These are phyloP conservation scores for Argentina silus DNA, from an alignment of 2,797 vertebrate genomes.

Conservation along the genomic window DNA sequence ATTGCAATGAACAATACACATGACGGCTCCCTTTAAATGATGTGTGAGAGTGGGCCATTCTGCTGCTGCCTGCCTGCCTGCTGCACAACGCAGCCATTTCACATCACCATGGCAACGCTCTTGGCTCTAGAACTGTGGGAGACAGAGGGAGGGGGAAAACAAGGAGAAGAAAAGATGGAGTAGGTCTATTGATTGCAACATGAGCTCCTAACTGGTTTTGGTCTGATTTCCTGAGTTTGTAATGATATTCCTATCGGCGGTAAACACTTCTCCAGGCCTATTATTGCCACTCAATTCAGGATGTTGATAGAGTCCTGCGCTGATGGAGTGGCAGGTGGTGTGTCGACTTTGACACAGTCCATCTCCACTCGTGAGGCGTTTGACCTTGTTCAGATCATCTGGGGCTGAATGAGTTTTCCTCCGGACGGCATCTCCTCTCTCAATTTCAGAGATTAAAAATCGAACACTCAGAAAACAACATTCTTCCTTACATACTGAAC, in stretches of 20 bases:
- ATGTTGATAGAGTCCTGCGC: slow-evolving; percentile 23
- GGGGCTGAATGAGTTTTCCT: slow-evolving; percentile 62
- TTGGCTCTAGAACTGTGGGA: slow-evolving; percentile 48
- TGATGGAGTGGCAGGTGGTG: slow-evolving; percentile 50
- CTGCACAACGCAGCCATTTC: slow-evolving; percentile 72
- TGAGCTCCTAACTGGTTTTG: slow-evolving; percentile 71
- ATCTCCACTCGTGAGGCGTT: slow-evolving; percentile 66
- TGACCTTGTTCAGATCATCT: slow-evolving; percentile 67
- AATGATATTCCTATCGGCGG: slow-evolving; percentile 66
- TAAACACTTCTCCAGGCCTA: slow-evolving; percentile 63
- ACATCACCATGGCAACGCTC: slow-evolving; percentile 78
- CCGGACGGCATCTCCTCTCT: slow-evolving; percentile 7
- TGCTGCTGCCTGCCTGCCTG: slow-evolving; percentile 34
- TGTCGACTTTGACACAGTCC: slow-evolving; percentile 50
- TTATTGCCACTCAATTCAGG: slow-evolving; percentile 63
- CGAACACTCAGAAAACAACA: slow-evolving; percentile 22
- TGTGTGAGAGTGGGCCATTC: slow-evolving; percentile 24
- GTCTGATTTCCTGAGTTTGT: slow-evolving; percentile 69
- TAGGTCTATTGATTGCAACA: slow-evolving; percentile 72
- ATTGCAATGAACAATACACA: no score
- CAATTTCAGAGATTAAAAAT: slow-evolving; percentile 55
- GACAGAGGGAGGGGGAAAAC: slow-evolving; percentile 32
- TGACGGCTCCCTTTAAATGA: no score
- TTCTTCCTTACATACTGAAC: neutral
- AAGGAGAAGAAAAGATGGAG: slow-evolving; percentile 26